phyloP scores from a whole-genome alignment of 2,113 vertebrate genomes.

The Platysternon megacephalum region DNA sequence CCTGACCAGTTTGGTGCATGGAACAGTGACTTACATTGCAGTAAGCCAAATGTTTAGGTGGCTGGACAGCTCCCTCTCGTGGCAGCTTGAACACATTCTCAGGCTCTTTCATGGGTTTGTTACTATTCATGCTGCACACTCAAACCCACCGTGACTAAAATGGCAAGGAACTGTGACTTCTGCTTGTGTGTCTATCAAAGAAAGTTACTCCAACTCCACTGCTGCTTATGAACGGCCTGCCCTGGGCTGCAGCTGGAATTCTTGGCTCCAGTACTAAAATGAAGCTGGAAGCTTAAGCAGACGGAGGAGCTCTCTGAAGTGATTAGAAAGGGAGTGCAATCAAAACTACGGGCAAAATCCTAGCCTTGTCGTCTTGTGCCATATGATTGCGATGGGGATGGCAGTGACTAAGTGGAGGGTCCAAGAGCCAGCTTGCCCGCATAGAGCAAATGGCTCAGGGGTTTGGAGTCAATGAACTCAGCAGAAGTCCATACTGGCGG shows the following conservation, averaged over 20 bases:
- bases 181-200: not conserved
- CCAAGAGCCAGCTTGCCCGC: not conserved
- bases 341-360: not conserved
- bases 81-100: not conserved
- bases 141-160: not conserved
- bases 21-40: not conserved
- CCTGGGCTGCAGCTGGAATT: not conserved
- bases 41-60: not conserved
- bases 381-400: not conserved
- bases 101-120: not conserved
- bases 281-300: not conserved
- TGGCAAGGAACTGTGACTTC: not conserved
- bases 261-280: not conserved
- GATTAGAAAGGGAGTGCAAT: not conserved
- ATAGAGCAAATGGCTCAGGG: not conserved
- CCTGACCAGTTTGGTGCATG: not conserved
- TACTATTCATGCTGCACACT: not conserved
- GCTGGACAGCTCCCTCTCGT: slow-evolving; percentile 52
- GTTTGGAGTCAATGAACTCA: not conserved
- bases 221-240: not conserved
- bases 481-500: not conserved
- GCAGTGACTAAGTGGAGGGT: accelerated
- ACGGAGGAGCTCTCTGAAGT: not conserved
- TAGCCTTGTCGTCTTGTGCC: not conserved
- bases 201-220: not conserved